These are phyloP conservation scores for Crotalus helleri DNA, from an alignment of 2,113 vertebrate genomes.

Conservation along the genomic window DNA sequence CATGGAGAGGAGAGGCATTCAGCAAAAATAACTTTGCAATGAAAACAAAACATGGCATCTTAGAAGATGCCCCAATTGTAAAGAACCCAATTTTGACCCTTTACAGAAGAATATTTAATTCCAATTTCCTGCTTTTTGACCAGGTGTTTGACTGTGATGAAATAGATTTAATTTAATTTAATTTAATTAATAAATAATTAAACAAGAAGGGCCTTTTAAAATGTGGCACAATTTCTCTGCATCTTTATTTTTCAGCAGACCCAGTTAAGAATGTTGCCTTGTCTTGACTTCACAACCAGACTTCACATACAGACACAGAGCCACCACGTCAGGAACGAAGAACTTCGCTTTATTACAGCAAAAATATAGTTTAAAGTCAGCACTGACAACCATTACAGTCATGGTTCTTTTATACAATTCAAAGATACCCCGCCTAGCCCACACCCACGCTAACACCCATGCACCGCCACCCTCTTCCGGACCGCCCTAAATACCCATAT, in stretches of 20 bases:
- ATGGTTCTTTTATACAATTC: too few species aligned
- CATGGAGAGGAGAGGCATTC: conserved; percentile 12
- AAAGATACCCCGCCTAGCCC: too few species aligned
- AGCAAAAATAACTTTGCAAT: conserved; percentile 43
- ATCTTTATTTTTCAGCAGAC: conserved; percentile 61
- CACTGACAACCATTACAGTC: too few species aligned
- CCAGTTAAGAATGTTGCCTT: not conserved
- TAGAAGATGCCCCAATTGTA: conserved; percentile 14
- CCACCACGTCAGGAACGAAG: too few species aligned
- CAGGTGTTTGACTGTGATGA: conserved; percentile 54
- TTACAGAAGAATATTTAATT: conserved; percentile 65
- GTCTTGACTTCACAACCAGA: too few species aligned
- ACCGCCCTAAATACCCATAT: too few species aligned
- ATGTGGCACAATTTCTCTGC: conserved; percentile 53
- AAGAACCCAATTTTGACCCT: conserved; percentile 28
- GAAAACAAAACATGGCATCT: conserved; percentile 34
- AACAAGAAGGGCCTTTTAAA: conserved; percentile 52
- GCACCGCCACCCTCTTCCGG: too few species aligned
- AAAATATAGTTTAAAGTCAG: too few species aligned
- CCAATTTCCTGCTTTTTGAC: conserved; percentile 55
- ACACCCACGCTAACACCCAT: too few species aligned
- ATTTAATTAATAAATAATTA: conserved; percentile 34
- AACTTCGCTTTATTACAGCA: too few species aligned
- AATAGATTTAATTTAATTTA: conserved; percentile 10
- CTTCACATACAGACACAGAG: too few species aligned